Base-by-base conservation (phyloP, 2,888 invertebrate genomes). In the Camponotus fellah region DNA sequence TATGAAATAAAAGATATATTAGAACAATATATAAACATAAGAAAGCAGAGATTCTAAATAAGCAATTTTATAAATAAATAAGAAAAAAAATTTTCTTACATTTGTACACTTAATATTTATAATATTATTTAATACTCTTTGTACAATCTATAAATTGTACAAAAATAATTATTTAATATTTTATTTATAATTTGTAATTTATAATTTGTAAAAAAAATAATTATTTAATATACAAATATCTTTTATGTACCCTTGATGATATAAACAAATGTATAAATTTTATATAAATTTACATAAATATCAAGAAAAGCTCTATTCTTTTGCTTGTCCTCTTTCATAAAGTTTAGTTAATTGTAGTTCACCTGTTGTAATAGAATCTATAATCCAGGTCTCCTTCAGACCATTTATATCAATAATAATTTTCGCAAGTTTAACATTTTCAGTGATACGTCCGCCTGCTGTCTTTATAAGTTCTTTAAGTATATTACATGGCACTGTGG, bases 331-430 rank as follows among this genome's bases (percentile, higher is more conserved):
- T 40, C 64, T 69, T 58, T 85, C 34, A 69, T 96, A 96, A 86
- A 95, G 95, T 8, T 94, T 93, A 75, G 95, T 90, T 64, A 95
- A 94, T 90, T 96, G 95, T 71, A 95, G 88, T 89, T 95, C 95
- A 91, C 96, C 96, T 46, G 95, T 94, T 0, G 95, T 95, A 81
- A 97, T 96, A 66, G 96, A 96, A 94, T 97, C 97, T 74, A 97
- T 94, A 37, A 97, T 93, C 97, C 97, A 97, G 66, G 94, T 94
- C 88, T 96, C 96, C 77, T 94, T 95, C 0, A 97, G 93, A 86
- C 96, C 96, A 8, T 94, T 90, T 0, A 90, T 84, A 37, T 96
- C 97, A 53, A 97, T 94, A 12, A 96, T 93, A 80, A 96, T 95
- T 90, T 95, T 95, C 0, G 97, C 96, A 66, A 94, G 93, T 76